Conservation (phyloP, 2,888 invertebrate genomes). For the Megalurothrips usitatus region DNA sequence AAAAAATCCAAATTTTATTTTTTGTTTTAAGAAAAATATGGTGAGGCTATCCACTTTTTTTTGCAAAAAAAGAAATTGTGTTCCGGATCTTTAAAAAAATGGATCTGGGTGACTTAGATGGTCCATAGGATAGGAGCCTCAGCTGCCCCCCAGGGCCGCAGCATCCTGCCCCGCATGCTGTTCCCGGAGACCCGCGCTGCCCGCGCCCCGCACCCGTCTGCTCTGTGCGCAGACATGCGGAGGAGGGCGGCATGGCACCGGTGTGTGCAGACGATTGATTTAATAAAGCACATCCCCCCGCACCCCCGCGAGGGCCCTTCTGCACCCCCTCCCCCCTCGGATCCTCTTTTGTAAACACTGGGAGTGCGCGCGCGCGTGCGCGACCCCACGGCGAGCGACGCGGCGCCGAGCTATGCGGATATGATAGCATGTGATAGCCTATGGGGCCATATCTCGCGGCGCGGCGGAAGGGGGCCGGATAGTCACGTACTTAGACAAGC, state of each 20-base stretch:
- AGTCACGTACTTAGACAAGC: slow-evolving; percentile 22
- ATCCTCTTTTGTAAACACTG: neutral
- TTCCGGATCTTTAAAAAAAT: too few species aligned
- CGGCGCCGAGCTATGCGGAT: neutral
- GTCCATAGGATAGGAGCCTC: too few species aligned
- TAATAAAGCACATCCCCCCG: neutral
- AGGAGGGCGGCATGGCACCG: neutral
- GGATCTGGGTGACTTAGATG: too few species aligned
- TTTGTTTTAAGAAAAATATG: too few species aligned
- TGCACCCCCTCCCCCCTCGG: neutral
- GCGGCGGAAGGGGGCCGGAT: neutral
- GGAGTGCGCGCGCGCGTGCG: neutral
- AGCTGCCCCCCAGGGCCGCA: too few species aligned
- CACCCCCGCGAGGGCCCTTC: neutral
- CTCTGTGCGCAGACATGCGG: too few species aligned
- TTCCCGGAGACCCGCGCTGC: too few species aligned
- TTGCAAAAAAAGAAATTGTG: too few species aligned
- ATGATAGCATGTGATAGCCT: slow-evolving; percentile 16
- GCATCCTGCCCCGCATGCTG: too few species aligned
- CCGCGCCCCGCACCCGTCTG: too few species aligned
- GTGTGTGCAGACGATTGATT: slow-evolving; percentile 8
- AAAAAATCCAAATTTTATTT: too few species aligned
- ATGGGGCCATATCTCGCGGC: neutral
- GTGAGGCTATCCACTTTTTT: too few species aligned
- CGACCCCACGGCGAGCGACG: neutral